phyloP scores from a whole-genome alignment of 2,113 vertebrate genomes.

The Lucifuga dentata region DNA sequence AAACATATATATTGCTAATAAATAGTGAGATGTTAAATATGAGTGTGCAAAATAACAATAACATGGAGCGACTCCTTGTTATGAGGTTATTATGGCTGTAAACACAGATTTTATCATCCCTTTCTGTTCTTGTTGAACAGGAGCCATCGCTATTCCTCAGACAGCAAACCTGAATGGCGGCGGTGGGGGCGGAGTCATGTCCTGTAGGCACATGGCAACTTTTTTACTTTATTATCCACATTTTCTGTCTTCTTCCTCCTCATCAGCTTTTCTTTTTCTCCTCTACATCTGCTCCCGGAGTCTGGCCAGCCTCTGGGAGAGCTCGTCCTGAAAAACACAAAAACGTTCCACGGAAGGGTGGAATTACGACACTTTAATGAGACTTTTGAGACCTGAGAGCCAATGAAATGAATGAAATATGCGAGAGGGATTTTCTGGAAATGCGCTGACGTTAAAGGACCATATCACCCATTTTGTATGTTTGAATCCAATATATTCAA shows the following conservation, averaged over 20 bases:
- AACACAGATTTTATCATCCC: neutral
- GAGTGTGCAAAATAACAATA: slow-evolving; percentile 9
- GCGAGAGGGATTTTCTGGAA: too few species aligned
- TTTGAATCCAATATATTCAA: too few species aligned
- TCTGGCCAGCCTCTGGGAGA: slow-evolving; percentile 89
- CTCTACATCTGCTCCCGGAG: slow-evolving; percentile 88
- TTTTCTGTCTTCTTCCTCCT: neutral
- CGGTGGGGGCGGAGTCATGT: too few species aligned
- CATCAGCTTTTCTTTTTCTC: neutral
- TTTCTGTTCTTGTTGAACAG: neutral
- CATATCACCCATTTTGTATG: too few species aligned
- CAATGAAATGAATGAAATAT: too few species aligned
- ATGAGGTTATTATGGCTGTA: neutral
- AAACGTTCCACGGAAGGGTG: too few species aligned
- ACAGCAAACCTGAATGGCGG: slow-evolving; percentile 17
- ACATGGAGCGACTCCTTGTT: neutral
- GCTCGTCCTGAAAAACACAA: slow-evolving; percentile 84
- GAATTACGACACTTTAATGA: too few species aligned
- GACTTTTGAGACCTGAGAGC: too few species aligned
- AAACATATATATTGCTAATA: slow-evolving; percentile 1
- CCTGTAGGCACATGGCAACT: slow-evolving; percentile 21
- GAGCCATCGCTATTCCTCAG: slow-evolving; percentile 2
- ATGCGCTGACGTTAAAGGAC: too few species aligned
- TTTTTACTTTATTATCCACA: neutral
- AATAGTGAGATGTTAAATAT: slow-evolving; percentile 11